phyloP scores from a whole-genome alignment of 2,888 invertebrate genomes.

The Cartodere bifasciata region DNA sequence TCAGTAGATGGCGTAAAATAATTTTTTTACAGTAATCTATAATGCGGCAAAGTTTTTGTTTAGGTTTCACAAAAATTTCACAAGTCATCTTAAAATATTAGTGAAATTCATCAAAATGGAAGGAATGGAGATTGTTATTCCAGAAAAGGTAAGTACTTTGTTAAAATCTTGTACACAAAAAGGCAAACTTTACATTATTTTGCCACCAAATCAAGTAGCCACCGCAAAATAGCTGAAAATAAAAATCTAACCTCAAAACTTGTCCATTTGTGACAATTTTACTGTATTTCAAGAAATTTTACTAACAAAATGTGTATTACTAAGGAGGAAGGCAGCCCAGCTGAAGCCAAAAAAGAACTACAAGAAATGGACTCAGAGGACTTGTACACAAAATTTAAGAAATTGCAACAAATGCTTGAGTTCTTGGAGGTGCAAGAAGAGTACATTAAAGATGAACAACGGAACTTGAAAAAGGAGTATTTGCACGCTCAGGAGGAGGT shows the following conservation, averaged over 20 bases:
- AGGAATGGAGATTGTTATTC: conserved; percentile 66
- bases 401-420: conserved; percentile 90
- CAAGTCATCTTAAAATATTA: conserved; percentile 13
- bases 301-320: conserved; percentile 6
- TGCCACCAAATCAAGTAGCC: no score
- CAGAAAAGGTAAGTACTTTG: conserved; percentile 58
- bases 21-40: no score
- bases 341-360: conserved; percentile 54
- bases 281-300: conserved; percentile 9
- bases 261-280: conserved; percentile 7
- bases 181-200: no score
- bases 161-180: no score
- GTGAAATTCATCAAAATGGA: conserved; percentile 45
- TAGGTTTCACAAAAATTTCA: conserved; percentile 9
- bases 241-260: conserved; percentile 1
- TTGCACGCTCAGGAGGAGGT: conserved; percentile 97
- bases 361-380: conserved; percentile 85
- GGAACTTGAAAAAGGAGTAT: conserved; percentile 97
- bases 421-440: conserved; percentile 98
- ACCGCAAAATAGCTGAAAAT: no score
- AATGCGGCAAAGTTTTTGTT: no score
- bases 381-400: conserved; percentile 93
- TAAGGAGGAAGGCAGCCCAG: conserved; percentile 56
- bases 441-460: conserved; percentile 98
- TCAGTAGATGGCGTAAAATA: no score